These are phyloP conservation scores for Chelmon rostratus DNA, from an alignment of 2,797 vertebrate species.

Conservation along the genomic window DNA sequence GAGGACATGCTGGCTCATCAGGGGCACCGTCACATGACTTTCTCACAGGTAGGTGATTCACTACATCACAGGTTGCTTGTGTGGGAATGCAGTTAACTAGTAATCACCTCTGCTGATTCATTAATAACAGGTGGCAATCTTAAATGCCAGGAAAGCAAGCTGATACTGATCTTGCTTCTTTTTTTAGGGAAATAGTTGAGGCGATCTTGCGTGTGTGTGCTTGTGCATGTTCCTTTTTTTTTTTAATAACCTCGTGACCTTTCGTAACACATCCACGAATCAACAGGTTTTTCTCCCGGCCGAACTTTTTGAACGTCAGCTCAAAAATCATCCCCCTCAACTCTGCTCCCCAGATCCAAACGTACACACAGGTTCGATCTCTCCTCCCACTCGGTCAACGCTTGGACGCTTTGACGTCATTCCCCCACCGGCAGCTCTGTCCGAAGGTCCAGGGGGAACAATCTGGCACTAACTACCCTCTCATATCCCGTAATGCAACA, in stretches of 20 bases:
- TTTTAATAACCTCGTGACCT: not conserved
- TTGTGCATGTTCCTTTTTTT: not conserved
- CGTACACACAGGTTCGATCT: conserved; percentile 24
- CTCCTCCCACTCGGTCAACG: conserved; percentile 50
- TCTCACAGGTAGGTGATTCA: conserved; percentile 73
- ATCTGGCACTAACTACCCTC: conserved; percentile 42
- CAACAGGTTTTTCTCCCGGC: not conserved
- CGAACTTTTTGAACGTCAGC: conserved; percentile 26
- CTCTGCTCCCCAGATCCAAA: conserved; percentile 11
- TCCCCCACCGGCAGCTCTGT: conserved; percentile 39
- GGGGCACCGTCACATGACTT: conserved; percentile 35
- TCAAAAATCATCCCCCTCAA: conserved; percentile 11
- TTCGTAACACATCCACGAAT: not conserved
- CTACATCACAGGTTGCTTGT: not conserved
- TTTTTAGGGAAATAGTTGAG: not conserved
- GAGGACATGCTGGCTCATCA: conserved; percentile 59
- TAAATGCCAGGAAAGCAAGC: not conserved
- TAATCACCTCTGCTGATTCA: not conserved
- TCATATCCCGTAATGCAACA: conserved; percentile 56
- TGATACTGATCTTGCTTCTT: not conserved
- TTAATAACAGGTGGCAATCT: not conserved
- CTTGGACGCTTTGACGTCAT: conserved; percentile 60
- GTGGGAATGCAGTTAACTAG: not conserved
- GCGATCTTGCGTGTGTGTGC: not conserved
- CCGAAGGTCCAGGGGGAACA: conserved; percentile 54